Conservation (phyloP, 2,797 vertebrate species). For the Oceanodroma leucorhoa region DNA sequence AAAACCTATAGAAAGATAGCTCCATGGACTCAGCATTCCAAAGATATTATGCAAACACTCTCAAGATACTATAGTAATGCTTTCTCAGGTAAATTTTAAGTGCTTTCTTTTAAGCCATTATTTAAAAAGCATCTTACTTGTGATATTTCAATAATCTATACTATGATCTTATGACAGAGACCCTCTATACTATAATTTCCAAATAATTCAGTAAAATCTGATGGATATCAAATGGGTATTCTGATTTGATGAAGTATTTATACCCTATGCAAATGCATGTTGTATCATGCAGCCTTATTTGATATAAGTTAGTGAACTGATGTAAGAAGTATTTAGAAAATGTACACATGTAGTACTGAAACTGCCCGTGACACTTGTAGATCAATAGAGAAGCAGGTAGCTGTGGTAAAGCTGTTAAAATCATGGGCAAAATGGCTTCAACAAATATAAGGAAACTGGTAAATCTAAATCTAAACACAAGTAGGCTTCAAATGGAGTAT, state of each 20-base stretch:
- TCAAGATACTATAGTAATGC: conserved; percentile 97
- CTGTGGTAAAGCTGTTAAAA: background rate
- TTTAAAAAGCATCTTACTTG: background rate
- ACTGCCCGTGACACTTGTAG: background rate
- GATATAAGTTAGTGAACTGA: background rate
- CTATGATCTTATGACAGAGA: background rate
- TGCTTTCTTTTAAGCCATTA: background rate
- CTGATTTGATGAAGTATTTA: background rate
- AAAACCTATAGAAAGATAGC: conserved; percentile 98
- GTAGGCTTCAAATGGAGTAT: background rate
- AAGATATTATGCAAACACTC: conserved; percentile 98
- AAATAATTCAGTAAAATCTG: background rate
- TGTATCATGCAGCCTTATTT: background rate
- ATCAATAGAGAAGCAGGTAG: background rate
- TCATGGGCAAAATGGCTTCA: background rate
- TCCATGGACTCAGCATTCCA: conserved; percentile 97
- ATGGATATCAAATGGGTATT: background rate
- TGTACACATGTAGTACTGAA: background rate
- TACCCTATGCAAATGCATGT: background rate
- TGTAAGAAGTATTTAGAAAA: background rate
- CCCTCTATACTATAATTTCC: background rate
- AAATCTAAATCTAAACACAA: background rate
- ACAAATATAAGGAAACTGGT: background rate
- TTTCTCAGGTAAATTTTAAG: conserved; percentile 86
- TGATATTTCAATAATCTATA: background rate